Evolutionary conservation across 2,113 vertebrate genomes (phyloP).

Genomic region (Megaceryle torquata): DNA sequence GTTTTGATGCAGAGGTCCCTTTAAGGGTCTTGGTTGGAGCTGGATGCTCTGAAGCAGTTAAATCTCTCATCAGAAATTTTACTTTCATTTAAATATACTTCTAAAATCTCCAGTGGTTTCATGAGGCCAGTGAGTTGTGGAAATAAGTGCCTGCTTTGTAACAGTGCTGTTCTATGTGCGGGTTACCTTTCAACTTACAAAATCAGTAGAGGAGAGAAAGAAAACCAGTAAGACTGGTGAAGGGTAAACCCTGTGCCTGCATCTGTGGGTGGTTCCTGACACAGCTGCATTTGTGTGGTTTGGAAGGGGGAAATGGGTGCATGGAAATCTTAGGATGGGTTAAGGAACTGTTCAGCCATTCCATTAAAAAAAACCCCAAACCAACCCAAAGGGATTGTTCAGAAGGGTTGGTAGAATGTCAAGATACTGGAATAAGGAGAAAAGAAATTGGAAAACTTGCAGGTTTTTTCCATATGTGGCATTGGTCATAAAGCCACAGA

Average conservation of each 20-base stretch:
- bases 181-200: neutral
- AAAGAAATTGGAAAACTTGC: neutral
- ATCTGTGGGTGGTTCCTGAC: neutral
- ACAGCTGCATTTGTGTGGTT: neutral
- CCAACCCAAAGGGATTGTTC: neutral
- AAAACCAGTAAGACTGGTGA: neutral
- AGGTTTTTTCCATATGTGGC: neutral
- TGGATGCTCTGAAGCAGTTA: neutral
- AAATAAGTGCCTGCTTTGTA: neutral
- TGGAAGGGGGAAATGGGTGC: neutral
- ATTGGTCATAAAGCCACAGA: neutral
- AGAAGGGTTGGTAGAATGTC: neutral
- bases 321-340: accelerated
- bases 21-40: neutral
- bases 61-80: neutral
- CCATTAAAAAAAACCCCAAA: neutral
- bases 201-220: neutral
- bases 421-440: neutral
- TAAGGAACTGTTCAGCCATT: neutral
- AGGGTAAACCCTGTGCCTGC: neutral
- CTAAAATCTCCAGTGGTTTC: neutral
- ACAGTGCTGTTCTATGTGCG: neutral
- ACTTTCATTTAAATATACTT: neutral
- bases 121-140: neutral
- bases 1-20: neutral